Conservation (phyloP, 2,888 invertebrate species). For the Pocota personata region DNA sequence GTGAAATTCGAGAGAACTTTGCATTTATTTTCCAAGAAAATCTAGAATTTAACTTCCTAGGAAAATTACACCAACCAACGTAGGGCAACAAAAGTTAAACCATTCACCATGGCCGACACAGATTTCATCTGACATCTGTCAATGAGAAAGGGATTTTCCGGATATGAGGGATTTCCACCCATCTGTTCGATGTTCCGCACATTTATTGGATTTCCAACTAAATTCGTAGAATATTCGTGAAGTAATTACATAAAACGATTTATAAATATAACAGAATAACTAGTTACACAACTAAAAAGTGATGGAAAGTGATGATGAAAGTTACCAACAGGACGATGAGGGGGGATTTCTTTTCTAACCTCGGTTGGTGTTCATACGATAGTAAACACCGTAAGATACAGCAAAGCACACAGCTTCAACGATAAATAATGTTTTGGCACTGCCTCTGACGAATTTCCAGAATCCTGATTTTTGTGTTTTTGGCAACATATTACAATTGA, state of each 20-base stretch:
- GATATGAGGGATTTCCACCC: constrained; percentile 16
- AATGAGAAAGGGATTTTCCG: constrained; percentile 36
- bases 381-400: constrained; percentile 87
- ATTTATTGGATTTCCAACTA: neutral
- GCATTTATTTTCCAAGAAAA: neutral
- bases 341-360: constrained; percentile 83
- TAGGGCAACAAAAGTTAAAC: neutral
- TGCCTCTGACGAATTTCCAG: constrained; percentile 84
- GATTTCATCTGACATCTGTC: constrained; percentile 46
- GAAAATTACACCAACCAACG: constrained; percentile 14
- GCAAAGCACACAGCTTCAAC: constrained; percentile 86
- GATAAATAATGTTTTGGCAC: constrained; percentile 85
- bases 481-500: constrained; percentile 84
- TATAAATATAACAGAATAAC: neutral
- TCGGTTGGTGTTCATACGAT: constrained; percentile 88
- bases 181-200: constrained; percentile 39
- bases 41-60: neutral
- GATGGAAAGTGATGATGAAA: neutral
- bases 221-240: constrained; percentile 3
- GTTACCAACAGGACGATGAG: neutral
- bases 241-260: constrained; percentile 31
- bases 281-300: constrained; percentile 2
- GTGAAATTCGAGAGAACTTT: neutral
- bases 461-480: constrained; percentile 85
- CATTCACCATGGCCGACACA: constrained; percentile 33